Evolutionary conservation across 2,113 vertebrate species (phyloP), one percentile per base, ranked within the genome.

Genomic region (Hippoglossus stenolepis): DNA sequence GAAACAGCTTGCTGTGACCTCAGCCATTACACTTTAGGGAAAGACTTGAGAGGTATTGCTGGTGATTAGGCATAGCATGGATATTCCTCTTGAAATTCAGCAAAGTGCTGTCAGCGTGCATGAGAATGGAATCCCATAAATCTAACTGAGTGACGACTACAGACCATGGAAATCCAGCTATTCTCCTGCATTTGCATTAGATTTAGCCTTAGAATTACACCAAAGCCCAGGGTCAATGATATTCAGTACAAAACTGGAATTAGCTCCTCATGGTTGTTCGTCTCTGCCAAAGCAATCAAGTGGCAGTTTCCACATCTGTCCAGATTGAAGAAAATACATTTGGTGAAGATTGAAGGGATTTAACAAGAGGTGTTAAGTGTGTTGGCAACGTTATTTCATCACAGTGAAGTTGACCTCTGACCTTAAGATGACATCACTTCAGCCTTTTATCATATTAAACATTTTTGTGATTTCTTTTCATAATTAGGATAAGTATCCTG

Each of bases 1-100:
- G 86, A 92, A 92, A 81, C 93, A 92, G 90, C 83, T 86, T 91
- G 79, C 69, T 68, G 58, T 84, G 75, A 92, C 87, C 79, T 62
- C 76, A 88, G 77, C 77, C 80, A 78, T 80, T 78, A 60, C 20
- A 57, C 80, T 87, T 82, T 26, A 75, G 24, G 82, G 62, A 31
- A 31, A 83, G 75, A 79, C 74, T 54, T 77, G 71, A 82, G 79
- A 73, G 75, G 64, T 74, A 78, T 85, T 83, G 64, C 60, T 68
- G 78, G 88, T 78, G 87, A 93, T 93, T 90, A 89, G 73, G 75
- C 80, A 40, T 65, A 86, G 87, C 71, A 79, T 85, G 72, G 70
- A 80, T 69, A 91, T 83, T 87, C 67, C 31, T 76, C 71, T 80
- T 75, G 77, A 70, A 86, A 82, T 73, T 74, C 81, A 85, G 85